Evolutionary conservation across 1,140 invertebrate genomes (phyloP).

Genomic region (Penaeus indicus): DNA sequence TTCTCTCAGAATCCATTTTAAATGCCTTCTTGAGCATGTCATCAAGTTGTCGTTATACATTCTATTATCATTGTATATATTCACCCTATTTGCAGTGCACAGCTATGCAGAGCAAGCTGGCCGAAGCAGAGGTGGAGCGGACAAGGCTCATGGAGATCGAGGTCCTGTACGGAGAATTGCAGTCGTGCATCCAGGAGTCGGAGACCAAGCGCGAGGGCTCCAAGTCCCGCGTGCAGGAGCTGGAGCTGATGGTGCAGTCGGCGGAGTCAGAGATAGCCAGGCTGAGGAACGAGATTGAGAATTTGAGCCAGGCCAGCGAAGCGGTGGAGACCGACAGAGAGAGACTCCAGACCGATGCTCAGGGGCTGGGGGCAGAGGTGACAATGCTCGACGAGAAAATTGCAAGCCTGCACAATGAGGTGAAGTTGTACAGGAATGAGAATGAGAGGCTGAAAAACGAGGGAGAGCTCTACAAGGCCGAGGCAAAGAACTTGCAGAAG

Average conservation of each 20-base stretch:
- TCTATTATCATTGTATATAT: neutral
- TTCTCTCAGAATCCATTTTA: neutral
- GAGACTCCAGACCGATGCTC: slow-evolving; percentile 39
- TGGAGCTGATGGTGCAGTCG: slow-evolving; percentile 66
- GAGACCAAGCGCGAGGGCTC: slow-evolving; percentile 63
- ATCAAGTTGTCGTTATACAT: neutral
- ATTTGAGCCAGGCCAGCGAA: slow-evolving; percentile 41
- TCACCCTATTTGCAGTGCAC: slow-evolving; percentile 48
- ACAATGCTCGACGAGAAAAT: slow-evolving; percentile 42
- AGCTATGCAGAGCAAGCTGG: slow-evolving; percentile 59
- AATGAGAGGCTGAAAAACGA: slow-evolving; percentile 29
- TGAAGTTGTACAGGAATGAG: slow-evolving; percentile 22
- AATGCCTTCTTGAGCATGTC: neutral
- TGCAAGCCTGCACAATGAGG: slow-evolving; percentile 29
- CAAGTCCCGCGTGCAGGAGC: slow-evolving; percentile 58
- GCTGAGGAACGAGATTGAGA: slow-evolving; percentile 55
- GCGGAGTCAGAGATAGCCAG: slow-evolving; percentile 65
- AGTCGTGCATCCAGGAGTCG: slow-evolving; percentile 60
- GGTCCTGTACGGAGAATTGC: slow-evolving; percentile 58
- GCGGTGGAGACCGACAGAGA: slow-evolving; percentile 47
- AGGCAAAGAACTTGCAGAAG: slow-evolving; percentile 15
- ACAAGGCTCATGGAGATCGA: slow-evolving; percentile 52
- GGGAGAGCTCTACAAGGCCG: neutral
- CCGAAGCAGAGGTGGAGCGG: slow-evolving; percentile 50
- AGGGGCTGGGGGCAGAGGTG: slow-evolving; percentile 41